Percentiles rank a stretch among this genome's conserved stretches.
Evolutionary conservation across 2,888 invertebrate genomes (phyloP).

Genomic region (Deilephila elpenor): DNA sequence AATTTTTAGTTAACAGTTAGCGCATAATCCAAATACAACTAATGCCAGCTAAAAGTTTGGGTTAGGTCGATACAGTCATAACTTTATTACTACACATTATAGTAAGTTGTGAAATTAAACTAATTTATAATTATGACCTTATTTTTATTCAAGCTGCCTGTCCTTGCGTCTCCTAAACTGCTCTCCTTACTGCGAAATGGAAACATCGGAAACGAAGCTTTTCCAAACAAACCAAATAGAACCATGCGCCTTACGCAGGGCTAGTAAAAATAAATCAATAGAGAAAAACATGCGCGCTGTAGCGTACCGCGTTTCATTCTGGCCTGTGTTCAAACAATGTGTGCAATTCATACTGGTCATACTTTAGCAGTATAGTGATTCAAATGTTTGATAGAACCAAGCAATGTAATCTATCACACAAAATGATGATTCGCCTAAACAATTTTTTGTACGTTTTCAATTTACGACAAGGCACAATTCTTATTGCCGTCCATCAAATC

Average conservation of each 20-base stretch:
- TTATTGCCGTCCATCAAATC: conserved; percentile 83
- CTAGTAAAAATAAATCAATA: conserved; percentile 68
- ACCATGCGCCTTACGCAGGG: conserved; percentile 63
- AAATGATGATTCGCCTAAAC: conserved; percentile 76
- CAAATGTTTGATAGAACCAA: conserved; percentile 78
- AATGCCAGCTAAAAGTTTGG: conserved; percentile 83
- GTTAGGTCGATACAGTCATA: conserved; percentile 80
- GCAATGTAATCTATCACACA: conserved; percentile 73
- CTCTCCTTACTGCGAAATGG: too few relatives aligned
- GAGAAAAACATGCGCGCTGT: conserved; percentile 67
- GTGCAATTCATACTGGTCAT: conserved; percentile 56
- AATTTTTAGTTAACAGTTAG: conserved; percentile 66
- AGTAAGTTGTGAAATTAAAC: conserved; percentile 83
- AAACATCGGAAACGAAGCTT: neutral
- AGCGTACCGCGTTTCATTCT: conserved; percentile 40
- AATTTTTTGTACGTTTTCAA: conserved; percentile 81
- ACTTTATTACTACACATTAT: conserved; percentile 75
- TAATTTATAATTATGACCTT: conserved; percentile 72
- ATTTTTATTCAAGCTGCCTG: conserved; percentile 31
- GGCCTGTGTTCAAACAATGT: conserved; percentile 65
- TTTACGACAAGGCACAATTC: conserved; percentile 82
- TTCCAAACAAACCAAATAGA: conserved; percentile 28
- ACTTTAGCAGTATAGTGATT: conserved; percentile 56
- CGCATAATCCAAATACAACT: conserved; percentile 80
- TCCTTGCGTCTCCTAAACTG: neutral